Percentiles rank a stretch among this genome's conserved stretches.
Evolutionary conservation across 2,113 vertebrate genomes (phyloP).

Genomic region (Scartelaos histophorus): DNA sequence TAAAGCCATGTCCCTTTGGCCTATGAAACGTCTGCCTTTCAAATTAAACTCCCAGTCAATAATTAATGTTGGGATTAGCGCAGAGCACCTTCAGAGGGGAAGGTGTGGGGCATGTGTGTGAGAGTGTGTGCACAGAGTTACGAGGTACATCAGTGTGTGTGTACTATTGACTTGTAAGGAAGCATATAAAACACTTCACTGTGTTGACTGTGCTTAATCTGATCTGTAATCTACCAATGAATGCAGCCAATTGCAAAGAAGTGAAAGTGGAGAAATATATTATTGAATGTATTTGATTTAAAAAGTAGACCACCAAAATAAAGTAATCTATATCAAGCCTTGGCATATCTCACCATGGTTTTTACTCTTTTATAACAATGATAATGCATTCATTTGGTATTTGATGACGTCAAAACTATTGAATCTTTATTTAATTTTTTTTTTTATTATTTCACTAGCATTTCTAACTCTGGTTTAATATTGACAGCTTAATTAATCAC

Average conservation of each 20-base stretch:
- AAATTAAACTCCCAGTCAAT: slow-evolving; percentile 80
- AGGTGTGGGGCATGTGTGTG: slow-evolving; percentile 61
- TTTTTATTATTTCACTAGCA: too few relatives aligned
- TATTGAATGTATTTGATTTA: not conserved
- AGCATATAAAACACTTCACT: slow-evolving; percentile 59
- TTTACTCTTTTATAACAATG: too few relatives aligned
- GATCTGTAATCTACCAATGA: not conserved
- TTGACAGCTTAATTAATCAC: too few relatives aligned
- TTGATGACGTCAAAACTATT: too few relatives aligned
- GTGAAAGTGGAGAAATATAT: not conserved
- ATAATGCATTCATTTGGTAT: too few relatives aligned
- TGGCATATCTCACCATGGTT: too few relatives aligned
- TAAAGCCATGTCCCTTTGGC: slow-evolving; percentile 73
- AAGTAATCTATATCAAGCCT: too few relatives aligned
- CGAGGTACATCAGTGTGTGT: slow-evolving; percentile 3
- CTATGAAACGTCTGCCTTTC: slow-evolving; percentile 77
- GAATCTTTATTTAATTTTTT: too few relatives aligned
- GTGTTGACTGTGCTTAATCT: slow-evolving; percentile 44
- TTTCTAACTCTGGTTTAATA: too few relatives aligned
- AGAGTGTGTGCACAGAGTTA: slow-evolving; percentile 3
- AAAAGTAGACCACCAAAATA: not conserved
- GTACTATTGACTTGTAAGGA: slow-evolving; percentile 58
- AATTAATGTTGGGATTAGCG: slow-evolving; percentile 80
- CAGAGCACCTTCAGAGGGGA: slow-evolving; percentile 67
- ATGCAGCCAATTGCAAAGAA: not conserved